Conservation (phyloP, 1,140 invertebrate species). For the Diachasma alloeum region DNA sequence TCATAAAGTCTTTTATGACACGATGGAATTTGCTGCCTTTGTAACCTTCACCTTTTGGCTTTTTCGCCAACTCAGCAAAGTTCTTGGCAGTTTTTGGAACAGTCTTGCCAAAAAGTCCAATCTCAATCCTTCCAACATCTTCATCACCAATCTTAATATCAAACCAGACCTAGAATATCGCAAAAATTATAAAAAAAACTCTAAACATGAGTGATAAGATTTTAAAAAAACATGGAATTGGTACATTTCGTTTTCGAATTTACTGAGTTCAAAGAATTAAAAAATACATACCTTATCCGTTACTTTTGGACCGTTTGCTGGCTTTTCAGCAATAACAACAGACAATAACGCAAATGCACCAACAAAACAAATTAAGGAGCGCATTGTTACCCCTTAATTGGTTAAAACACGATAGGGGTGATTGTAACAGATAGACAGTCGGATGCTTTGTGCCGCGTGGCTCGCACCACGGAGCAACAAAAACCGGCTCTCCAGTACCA, state of each 20-base stretch:
- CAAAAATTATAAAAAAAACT: conserved; percentile 19
- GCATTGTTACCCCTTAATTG: background rate
- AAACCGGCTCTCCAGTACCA: background rate
- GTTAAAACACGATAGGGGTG: background rate
- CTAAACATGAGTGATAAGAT: conserved; percentile 18
- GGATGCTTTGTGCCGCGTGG: background rate
- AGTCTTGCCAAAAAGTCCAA: conserved; percentile 94
- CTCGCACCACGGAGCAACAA: background rate
- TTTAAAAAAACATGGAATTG: background rate
- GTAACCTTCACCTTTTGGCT: conserved; percentile 81
- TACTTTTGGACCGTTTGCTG: conserved; percentile 76
- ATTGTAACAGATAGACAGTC: background rate
- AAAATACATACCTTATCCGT: conserved; percentile 72
- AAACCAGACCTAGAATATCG: conserved; percentile 85
- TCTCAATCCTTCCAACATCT: conserved; percentile 80
- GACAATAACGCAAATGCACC: background rate
- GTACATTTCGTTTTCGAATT: background rate
- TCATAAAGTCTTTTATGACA: conserved; percentile 95
- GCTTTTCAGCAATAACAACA: conserved; percentile 31
- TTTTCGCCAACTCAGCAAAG: conserved; percentile 85
- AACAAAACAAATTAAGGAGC: background rate
- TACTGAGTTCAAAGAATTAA: background rate
- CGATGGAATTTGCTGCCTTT: conserved; percentile 92
- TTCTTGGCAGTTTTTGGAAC: conserved; percentile 95
- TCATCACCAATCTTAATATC: conserved; percentile 89